phyloP scores from a whole-genome alignment of 2,797 vertebrate species.

The Siniperca obscura region DNA sequence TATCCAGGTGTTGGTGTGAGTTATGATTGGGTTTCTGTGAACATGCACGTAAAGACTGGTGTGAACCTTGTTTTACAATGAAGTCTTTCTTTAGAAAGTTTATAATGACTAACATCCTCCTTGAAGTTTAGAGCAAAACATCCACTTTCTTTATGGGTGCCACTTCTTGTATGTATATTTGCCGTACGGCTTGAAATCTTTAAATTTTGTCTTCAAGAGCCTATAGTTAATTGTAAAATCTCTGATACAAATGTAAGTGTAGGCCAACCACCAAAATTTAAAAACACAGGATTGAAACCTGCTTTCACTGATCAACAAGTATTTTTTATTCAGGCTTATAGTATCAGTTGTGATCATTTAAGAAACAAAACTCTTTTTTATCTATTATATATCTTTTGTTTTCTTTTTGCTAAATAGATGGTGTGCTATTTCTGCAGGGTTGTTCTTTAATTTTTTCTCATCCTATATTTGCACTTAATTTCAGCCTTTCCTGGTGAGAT shows the following conservation, averaged over 20 bases:
- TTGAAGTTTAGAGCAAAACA: slow-evolving; percentile 8
- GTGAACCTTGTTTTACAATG: background rate
- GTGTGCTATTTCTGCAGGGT: background rate
- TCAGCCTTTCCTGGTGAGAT: background rate
- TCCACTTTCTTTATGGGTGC: background rate
- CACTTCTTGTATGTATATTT: background rate
- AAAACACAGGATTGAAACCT: background rate
- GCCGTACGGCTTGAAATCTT: background rate
- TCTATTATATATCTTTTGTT: background rate
- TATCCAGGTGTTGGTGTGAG: slow-evolving; percentile 28
- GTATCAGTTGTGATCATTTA: background rate
- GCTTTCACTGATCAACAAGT: background rate
- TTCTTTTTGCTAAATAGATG: background rate
- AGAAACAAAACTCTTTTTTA: background rate
- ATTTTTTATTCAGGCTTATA: background rate
- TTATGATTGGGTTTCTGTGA: slow-evolving; percentile 22
- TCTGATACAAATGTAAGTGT: background rate
- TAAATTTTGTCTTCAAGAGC: background rate
- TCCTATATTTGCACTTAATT: background rate
- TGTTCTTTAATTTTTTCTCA: background rate
- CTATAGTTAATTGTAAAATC: background rate
- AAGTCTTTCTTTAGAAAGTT: background rate
- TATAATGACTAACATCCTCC: background rate
- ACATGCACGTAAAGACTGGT: background rate
- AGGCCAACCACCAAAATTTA: background rate